A percentile compares a stretch with the other conserved stretches of the same genome.
phyloP scores from a whole-genome alignment of 2,113 vertebrate genomes.

The Neogale vison region DNA sequence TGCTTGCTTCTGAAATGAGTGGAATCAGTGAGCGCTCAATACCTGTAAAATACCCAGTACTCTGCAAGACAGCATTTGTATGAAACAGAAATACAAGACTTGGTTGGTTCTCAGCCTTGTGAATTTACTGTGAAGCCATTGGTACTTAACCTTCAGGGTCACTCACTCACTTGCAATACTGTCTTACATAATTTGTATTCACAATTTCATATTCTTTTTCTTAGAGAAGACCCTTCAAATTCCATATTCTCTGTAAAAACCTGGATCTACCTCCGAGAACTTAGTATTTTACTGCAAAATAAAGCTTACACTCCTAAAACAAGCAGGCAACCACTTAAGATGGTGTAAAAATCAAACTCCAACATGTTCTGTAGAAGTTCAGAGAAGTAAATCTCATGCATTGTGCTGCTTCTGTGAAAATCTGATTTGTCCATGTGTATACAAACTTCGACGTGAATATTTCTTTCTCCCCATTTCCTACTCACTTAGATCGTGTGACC shows the following conservation, averaged over 20 bases:
- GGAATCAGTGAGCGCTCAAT: not conserved
- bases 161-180: not conserved
- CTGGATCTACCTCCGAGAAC: not conserved
- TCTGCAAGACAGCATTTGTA: not conserved
- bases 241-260: not conserved
- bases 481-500: not conserved
- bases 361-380: not conserved
- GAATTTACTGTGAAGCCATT: not conserved
- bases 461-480: not conserved
- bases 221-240: not conserved
- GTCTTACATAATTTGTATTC: not conserved
- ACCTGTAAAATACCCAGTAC: not conserved
- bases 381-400: not conserved
- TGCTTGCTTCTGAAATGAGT: slow-evolving; percentile 35
- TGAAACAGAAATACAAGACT: not conserved
- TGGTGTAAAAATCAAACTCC: not conserved
- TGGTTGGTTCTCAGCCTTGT: not conserved
- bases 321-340: not conserved
- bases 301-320: not conserved
- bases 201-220: not conserved
- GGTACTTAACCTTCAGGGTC: not conserved
- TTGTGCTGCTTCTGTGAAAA: slow-evolving; percentile 42
- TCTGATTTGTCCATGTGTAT: not conserved
- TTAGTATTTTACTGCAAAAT: not conserved
- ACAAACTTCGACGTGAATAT: not conserved